Evolutionary conservation across 2,797 vertebrate genomes (phyloP), one percentile per base, ranked within the genome.

Genomic region (Enteromius fasciolatus): DNA sequence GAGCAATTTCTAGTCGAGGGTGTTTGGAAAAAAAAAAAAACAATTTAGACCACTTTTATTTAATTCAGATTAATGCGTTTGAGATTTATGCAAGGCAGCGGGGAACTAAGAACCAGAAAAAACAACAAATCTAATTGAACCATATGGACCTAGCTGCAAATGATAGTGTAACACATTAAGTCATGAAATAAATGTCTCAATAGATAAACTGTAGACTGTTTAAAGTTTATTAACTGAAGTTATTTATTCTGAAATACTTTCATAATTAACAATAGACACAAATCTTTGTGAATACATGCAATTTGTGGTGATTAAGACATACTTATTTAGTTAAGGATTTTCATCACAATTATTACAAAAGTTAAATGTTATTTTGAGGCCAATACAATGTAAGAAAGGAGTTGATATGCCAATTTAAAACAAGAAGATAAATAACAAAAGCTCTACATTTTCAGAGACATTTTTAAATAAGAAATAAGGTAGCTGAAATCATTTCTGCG

Each of bases 21-120:
- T 67, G 48, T 82, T 67, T 57, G 3, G 0, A 14, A 3, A 20
- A 1, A 50, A 52, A 4, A 23, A 1, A 28, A 33, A 41, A 41
- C 39, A 10, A 41, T 74, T 63, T 50, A 61, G 70, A 73, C 54
- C n/a, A n/a, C 10, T 81, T 50, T 10, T 64, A 75, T 82, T 75
- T 75, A 11, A 59, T 76, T 76, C 57, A 46, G 68, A 76, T 82
- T 31, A 76, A 66, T 52, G 14, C 14, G 4, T 66, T 67, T 48
- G 46, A 78, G 28, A 36, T 50, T 78, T 50, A 52, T 54, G 9
- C 9, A 54, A 68, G 25, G 36, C 63, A 57, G 31, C 72, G 46
- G 23, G 48, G 80, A 75, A 39, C 57, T 50, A 81, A 81, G 57
- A 61, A 73, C 33, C 52, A 46, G 23, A 31, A 73, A 50, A 28